Evolutionary conservation across 2,888 invertebrate genomes (phyloP), one percentile per base, ranked within the genome.

Genomic region (Nowickia ferox): DNA sequence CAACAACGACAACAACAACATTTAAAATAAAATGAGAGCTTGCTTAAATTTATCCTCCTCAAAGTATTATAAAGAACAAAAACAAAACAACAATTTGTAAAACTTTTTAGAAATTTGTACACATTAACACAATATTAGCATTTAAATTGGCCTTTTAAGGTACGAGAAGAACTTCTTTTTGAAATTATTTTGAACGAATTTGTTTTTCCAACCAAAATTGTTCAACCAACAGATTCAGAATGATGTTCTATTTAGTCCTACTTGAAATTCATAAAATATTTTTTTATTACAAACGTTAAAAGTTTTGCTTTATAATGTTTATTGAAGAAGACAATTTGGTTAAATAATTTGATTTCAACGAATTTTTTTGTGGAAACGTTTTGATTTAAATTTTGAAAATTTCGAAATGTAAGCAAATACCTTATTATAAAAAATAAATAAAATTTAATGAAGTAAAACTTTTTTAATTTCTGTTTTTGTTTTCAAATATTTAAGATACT

Each of bases 91-190:
- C 6, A 59, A 38, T 8, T 53, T 53, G n/a, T 19, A n/a, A n/a
- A 59, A 38, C 19, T 53, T 19, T 17, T 19, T 19, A 0, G 17
- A 53, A 10, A 17, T 59, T 38, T 30, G 40, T n/a, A 48, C 15
- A 19, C 46, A 46, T 65, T 65, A 48, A 66, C 48, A 66, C 46
- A 66, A 66, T 48, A 66, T 66, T 66, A 66, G 65, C 65, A 66
- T 66, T 30, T 66, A 66, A 48, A 66, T 66, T 66, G 65, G 46
- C 5, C 65, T 9, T 65, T 65, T 65, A 46, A 19, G 11, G 22
- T 46, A 44, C n/a, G 30, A 30, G n/a, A 6, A 30, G n/a, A 48
- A 48, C 65, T 48, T 15, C 65, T 48, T 66, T 46, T 48, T 30
- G n/a, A 66, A 46, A 66, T 66, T 66, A 13, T 65, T 46, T 22